Evolutionary conservation across 2,888 invertebrate genomes (phyloP).

Genomic region (Melieria picta): DNA sequence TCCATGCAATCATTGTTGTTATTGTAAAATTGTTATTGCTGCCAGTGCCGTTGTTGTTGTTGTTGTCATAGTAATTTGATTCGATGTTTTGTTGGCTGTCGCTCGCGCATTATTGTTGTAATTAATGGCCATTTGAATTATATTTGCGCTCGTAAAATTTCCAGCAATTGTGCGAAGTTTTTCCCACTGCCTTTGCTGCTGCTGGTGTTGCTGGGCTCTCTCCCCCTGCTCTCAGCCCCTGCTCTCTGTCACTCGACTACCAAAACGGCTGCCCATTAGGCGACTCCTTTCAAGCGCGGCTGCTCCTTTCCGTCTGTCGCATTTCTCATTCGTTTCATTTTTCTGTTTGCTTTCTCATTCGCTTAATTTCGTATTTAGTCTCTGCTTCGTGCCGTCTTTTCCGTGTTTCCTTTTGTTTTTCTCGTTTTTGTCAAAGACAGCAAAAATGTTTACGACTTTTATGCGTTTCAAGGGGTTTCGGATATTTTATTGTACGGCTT

Average conservation of each 20-base stretch:
- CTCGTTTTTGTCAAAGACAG: slow-evolving; percentile 14
- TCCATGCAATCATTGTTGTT: no score
- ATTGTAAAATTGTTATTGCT: background rate
- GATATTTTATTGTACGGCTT: slow-evolving; percentile 40
- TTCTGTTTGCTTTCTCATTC: slow-evolving; percentile 24
- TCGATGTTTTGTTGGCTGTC: slow-evolving; percentile 7
- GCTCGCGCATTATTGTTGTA: slow-evolving; percentile 47
- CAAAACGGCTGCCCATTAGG: no score
- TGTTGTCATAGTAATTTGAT: slow-evolving; percentile 18
- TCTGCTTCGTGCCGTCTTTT: no score
- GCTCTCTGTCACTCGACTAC: no score
- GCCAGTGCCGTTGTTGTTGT: slow-evolving; percentile 23
- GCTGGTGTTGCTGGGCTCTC: background rate
- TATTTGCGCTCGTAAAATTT: slow-evolving; percentile 63
- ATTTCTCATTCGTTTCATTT: slow-evolving; percentile 24
- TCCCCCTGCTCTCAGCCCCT: background rate
- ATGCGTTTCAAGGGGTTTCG: slow-evolving; percentile 40
- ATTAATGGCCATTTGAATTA: slow-evolving; percentile 63
- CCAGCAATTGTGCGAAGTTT: slow-evolving; percentile 53
- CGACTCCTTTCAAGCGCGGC: background rate
- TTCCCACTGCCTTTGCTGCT: slow-evolving; percentile 3
- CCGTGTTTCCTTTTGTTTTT: slow-evolving; percentile 1
- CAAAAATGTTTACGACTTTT: slow-evolving; percentile 56
- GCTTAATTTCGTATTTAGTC: no score
- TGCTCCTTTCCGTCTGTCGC: background rate